Base-by-base conservation (phyloP, 2,113 vertebrate species). In the Chamaea fasciata region DNA sequence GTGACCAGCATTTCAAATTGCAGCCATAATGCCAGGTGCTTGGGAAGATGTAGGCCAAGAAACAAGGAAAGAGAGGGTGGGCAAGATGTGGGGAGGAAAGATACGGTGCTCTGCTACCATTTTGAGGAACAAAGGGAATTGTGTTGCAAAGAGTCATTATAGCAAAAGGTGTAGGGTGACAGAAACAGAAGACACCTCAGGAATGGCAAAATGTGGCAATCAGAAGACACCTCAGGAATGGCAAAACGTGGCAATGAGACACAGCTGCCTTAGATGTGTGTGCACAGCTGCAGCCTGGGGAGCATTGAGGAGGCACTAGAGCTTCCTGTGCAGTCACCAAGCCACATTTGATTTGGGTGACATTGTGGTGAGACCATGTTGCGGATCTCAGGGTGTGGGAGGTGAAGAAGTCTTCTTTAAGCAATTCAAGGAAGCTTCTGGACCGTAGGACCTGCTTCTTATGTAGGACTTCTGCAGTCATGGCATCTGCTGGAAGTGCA, bases 391-490 rank as follows among this genome's bases (percentile, higher is more conserved):
- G 22, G 10, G 9, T 42, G 35, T 76, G 33, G 26, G 12, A 55
- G 20, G 4, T 37, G 14, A 62, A 14, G 15, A 83, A 73, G 11
- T 16, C 35, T 62, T 62, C 20, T 50, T 73, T 24, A 59, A 93
- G 22, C 10, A 89, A 55, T 20, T 41, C 52, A 71, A 31, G 68
- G 15, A 93, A 73, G 28, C 20, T 44, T 83, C 47, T 57, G 33
- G 56, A 18, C 23, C 28, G 46, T 39, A 64, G 53, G 21, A 23
- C 11, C 27, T 30, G 4, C 37, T 83, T 91, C 39, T 71, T 55
- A 3, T 44, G 15, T 27, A 57, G n/a, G 42, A 71, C 16, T 67
- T 85, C 1, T 7, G 2, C 0, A 0, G 13, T 71, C 39, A 55
- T 46, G 26, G 47, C 22, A 46, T 37, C 47, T 46, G 7, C 71